A percentile compares a stretch with the other conserved stretches of the same genome.
Conservation (phyloP, 2,113 vertebrate genomes). For the Albula glossodonta region DNA sequence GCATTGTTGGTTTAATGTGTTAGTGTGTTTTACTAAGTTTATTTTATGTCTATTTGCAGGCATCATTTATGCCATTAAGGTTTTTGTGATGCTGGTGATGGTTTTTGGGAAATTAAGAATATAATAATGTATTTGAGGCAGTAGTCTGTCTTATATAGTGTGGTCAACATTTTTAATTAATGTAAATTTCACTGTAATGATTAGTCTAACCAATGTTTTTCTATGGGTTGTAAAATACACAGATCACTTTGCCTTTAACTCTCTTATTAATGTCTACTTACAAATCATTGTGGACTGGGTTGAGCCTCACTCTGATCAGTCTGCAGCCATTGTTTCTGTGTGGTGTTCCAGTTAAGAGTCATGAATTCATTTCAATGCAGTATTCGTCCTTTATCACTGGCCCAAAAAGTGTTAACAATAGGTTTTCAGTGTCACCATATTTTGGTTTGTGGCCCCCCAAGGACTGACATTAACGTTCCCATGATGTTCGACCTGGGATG, state of each 20-base stretch:
- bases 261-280: conserved; percentile 7
- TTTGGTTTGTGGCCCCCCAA: background rate
- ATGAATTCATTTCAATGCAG: conserved; percentile 8
- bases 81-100: background rate
- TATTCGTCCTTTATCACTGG: conserved; percentile 6
- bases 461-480: background rate
- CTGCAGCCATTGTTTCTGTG: background rate
- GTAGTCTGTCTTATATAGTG: background rate
- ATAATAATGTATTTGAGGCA: background rate
- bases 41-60: background rate
- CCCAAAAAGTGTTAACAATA: background rate
- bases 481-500: background rate
- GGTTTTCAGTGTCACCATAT: background rate
- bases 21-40: conserved; percentile 2
- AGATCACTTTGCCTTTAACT: conserved; percentile 25
- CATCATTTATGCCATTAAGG: background rate
- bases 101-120: background rate
- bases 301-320: background rate
- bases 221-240: background rate
- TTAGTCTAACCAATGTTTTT: conserved; percentile 4
- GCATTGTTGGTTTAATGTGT: background rate
- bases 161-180: background rate
- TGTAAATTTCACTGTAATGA: conserved; percentile 5
- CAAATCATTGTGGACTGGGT: background rate
- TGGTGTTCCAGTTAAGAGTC: background rate